Evolutionary conservation across 1,140 invertebrate genomes (phyloP).

Genomic region (Drosophila aff.): DNA sequence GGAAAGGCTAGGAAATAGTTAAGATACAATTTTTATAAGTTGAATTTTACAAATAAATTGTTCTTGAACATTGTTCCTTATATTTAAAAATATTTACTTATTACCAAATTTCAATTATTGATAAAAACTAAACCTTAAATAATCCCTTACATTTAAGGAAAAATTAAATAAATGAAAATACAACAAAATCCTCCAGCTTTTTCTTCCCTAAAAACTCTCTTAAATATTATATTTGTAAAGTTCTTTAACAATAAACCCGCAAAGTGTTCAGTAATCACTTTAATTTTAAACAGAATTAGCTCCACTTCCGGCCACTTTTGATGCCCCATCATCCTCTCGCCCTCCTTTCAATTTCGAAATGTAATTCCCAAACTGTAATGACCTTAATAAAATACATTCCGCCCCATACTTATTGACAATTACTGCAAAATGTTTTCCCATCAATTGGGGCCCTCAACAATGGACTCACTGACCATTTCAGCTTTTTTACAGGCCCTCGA

Average conservation of each 20-base stretch:
- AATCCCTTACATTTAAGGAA: neutral
- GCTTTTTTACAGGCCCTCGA: constrained; percentile 12
- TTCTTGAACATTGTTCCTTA: neutral
- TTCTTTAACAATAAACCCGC: neutral
- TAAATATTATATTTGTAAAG: no score
- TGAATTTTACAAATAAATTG: neutral
- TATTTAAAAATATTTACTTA: neutral
- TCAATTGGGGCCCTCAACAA: constrained; percentile 28
- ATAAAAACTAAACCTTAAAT: no score
- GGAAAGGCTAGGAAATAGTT: neutral
- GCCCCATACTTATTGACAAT: constrained; percentile 3
- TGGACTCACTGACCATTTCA: constrained; percentile 34
- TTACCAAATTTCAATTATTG: neutral
- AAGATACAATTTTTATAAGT: no score
- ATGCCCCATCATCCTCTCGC: neutral
- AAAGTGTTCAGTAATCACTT: neutral
- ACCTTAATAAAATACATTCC: constrained; percentile 1
- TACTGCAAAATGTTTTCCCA: constrained; percentile 37
- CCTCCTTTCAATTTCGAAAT: neutral
- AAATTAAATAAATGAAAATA: neutral
- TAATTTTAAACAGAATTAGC: neutral
- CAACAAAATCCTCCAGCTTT: no score
- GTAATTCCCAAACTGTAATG: neutral
- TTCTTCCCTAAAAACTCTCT: no score
- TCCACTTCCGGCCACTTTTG: neutral